phyloP scores from a whole-genome alignment of 2,113 vertebrate genomes.

The Esox niger region DNA sequence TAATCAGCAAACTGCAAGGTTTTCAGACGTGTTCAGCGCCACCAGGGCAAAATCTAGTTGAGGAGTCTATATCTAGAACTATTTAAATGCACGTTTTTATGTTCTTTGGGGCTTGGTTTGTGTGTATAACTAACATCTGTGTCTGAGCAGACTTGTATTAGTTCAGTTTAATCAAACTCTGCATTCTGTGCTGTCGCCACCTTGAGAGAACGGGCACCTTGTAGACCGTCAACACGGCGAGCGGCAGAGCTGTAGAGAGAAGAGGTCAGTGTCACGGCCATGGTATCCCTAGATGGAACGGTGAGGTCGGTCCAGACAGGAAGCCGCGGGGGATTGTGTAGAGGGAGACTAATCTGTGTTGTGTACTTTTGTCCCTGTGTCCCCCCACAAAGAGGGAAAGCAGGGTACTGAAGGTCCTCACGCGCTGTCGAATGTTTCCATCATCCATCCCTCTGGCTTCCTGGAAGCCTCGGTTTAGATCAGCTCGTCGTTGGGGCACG shows the following conservation, averaged over 20 bases:
- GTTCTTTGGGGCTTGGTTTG: neutral
- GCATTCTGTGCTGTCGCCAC: too few relatives aligned
- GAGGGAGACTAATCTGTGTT: neutral
- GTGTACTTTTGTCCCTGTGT: constrained; percentile 20
- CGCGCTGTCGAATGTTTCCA: constrained; percentile 2
- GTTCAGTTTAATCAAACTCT: too few relatives aligned
- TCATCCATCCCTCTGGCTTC: neutral
- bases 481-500: too few relatives aligned
- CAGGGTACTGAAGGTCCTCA: constrained; percentile 7
- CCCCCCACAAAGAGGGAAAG: neutral
- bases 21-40: neutral
- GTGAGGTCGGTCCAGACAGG: neutral
- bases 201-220: too few relatives aligned
- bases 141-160: too few relatives aligned
- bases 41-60: neutral
- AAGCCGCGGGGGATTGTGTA: neutral
- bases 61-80: too few relatives aligned
- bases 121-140: too few relatives aligned
- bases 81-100: too few relatives aligned
- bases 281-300: too few relatives aligned
- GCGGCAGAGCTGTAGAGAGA: too few relatives aligned
- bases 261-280: too few relatives aligned
- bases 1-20: neutral
- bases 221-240: too few relatives aligned
- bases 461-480: neutral